A percentile compares a stretch with the other conserved stretches of the same genome.
These are phyloP conservation scores for Eledona agricola DNA, from an alignment of 2,888 invertebrate genomes.

Conservation along the genomic window DNA sequence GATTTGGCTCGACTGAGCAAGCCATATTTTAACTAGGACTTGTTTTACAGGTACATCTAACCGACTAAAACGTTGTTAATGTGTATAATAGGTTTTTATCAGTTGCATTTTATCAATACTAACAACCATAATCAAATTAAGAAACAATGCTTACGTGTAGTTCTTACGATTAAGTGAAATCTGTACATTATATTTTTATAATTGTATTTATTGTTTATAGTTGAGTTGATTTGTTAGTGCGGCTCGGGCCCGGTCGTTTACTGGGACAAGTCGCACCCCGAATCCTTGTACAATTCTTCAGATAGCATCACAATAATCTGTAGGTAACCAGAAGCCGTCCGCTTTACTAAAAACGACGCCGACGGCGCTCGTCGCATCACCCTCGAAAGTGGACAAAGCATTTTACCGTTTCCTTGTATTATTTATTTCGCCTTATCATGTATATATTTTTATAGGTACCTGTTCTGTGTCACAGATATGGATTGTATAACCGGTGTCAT, in stretches of 20 bases:
- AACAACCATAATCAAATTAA: constrained; percentile 37
- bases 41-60: constrained; percentile 20
- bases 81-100: constrained; percentile 29
- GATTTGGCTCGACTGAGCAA: constrained; percentile 33
- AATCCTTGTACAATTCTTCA: constrained; percentile 25
- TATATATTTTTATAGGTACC: constrained; percentile 62
- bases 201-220: constrained; percentile 59
- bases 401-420: constrained; percentile 38
- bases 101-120: constrained; percentile 29
- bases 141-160: constrained; percentile 52
- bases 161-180: constrained; percentile 48
- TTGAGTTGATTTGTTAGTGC: no score
- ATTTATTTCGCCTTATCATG: constrained; percentile 43
- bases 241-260: no score
- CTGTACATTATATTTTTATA: constrained; percentile 60
- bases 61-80: constrained; percentile 17
- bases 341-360: constrained; percentile 32
- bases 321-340: constrained; percentile 43
- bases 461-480: constrained; percentile 60
- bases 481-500: constrained; percentile 57
- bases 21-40: constrained; percentile 39
- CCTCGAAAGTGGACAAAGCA: constrained; percentile 35
- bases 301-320: constrained; percentile 45
- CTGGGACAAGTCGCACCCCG: no score
- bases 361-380: constrained; percentile 32